phyloP scores from a whole-genome alignment of 2,888 invertebrate genomes.

The Tromatobia lineatoria region DNA sequence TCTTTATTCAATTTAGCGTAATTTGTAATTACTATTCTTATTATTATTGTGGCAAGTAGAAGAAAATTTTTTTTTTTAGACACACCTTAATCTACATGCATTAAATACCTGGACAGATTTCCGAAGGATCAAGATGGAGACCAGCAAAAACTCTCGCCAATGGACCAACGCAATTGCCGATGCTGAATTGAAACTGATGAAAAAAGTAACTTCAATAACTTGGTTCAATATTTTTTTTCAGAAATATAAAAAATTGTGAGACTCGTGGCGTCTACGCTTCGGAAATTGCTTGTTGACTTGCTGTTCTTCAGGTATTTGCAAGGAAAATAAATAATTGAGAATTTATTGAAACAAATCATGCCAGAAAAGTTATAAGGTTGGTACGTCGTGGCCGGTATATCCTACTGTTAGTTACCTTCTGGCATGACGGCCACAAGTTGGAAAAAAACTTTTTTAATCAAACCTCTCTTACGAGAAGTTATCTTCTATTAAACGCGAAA shows the following conservation, averaged over 20 bases:
- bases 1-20: too few species aligned
- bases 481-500: constrained; percentile 11
- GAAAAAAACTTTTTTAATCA: constrained; percentile 65
- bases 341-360: constrained; percentile 15
- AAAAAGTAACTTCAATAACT: not conserved
- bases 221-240: not conserved
- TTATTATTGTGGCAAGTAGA: too few species aligned
- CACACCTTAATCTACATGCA: too few species aligned
- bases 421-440: constrained; percentile 33
- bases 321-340: constrained; percentile 12
- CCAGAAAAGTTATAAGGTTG: constrained; percentile 5
- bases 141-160: not conserved
- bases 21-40: too few species aligned
- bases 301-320: not conserved
- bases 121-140: not conserved
- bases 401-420: constrained; percentile 1
- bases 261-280: not conserved
- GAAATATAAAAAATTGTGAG: not conserved
- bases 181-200: not conserved
- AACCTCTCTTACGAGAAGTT: constrained; percentile 36
- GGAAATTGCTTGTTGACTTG: not conserved
- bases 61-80: too few species aligned
- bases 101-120: not conserved
- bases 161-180: not conserved
- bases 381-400: not conserved